These are phyloP conservation scores for Hippolais icterina DNA, from an alignment of 2,113 vertebrate species.

Conservation along the genomic window DNA sequence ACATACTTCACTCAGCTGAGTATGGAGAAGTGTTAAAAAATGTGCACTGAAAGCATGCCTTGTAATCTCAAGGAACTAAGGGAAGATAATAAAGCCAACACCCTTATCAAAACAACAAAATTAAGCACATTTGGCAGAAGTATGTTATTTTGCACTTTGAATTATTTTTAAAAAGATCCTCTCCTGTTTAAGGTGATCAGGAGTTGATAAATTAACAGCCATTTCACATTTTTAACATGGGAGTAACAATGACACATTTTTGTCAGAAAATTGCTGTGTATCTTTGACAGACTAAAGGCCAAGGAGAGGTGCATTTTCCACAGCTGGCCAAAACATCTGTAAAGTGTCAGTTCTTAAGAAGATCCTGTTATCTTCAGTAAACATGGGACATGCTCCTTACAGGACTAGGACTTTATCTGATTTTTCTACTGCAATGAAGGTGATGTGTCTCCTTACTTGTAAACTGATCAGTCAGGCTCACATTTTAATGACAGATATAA, in stretches of 20 bases:
- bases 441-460: neutral
- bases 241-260: neutral
- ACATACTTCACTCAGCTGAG: neutral
- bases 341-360: neutral
- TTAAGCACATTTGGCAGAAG: neutral
- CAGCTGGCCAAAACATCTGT: neutral
- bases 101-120: neutral
- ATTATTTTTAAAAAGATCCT: neutral
- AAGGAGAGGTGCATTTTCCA: neutral
- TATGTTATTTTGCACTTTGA: neutral
- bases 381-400: neutral
- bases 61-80: neutral
- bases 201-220: neutral
- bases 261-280: neutral
- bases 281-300: neutral
- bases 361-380: neutral
- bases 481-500: neutral
- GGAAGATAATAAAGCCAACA: neutral
- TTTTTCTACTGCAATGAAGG: neutral
- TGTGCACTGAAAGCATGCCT: neutral
- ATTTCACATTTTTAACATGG: neutral
- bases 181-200: neutral
- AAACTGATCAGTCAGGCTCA: neutral
- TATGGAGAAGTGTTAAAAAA: neutral
- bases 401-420: neutral